phyloP scores from a whole-genome alignment of 1,140 invertebrate genomes.

The Drosophila obscura region DNA sequence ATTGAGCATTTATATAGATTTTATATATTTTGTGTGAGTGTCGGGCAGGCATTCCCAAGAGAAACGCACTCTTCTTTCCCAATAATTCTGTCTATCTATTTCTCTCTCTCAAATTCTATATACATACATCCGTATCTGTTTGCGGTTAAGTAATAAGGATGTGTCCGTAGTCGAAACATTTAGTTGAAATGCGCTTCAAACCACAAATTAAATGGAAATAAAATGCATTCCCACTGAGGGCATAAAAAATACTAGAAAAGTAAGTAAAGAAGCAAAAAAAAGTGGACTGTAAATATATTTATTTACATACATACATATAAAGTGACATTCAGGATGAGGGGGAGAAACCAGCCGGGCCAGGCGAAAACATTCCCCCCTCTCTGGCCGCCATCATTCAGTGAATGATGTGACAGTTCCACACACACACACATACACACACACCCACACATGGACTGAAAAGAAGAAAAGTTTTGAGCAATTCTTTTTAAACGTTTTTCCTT shows the following conservation, averaged over 20 bases:
- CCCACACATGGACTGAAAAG: conserved; percentile 4
- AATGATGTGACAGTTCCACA: conserved; percentile 50
- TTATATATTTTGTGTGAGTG: conserved; percentile 26
- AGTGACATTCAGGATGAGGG: conserved; percentile 12
- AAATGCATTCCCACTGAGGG: conserved; percentile 50
- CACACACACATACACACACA: conserved; percentile 27
- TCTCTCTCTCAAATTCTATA: not conserved
- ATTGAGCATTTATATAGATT: conserved; percentile 48
- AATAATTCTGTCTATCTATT: not conserved
- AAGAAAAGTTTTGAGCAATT: conserved; percentile 69
- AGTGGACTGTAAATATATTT: conserved; percentile 8
- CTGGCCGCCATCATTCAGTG: not conserved
- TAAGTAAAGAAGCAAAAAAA: conserved; percentile 7
- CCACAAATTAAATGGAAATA: conserved; percentile 77
- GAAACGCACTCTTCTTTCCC: not conserved
- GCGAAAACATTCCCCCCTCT: conserved; percentile 11
- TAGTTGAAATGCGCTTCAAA: conserved; percentile 28
- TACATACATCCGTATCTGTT: not conserved
- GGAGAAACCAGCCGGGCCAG: not conserved
- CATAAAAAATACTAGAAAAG: not conserved
- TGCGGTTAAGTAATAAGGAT: conserved; percentile 8
- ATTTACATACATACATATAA: conserved; percentile 29
- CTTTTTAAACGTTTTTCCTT: conserved; percentile 77
- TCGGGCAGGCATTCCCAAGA: conserved; percentile 7
- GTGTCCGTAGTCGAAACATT: conserved; percentile 36